phyloP scores from a whole-genome alignment of 2,888 invertebrate species.

The Polietes domitor region DNA sequence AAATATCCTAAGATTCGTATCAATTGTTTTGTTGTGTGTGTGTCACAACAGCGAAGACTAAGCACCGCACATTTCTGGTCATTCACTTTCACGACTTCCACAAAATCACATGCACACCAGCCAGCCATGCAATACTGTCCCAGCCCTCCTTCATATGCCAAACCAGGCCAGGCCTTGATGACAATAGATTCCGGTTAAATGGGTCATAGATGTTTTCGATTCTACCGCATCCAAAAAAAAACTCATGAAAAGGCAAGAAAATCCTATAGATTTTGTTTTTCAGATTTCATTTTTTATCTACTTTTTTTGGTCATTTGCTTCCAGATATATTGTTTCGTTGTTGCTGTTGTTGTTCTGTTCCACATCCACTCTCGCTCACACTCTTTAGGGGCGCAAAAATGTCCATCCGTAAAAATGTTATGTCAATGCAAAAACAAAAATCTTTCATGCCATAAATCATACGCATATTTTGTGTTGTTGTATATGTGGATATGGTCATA shows the following conservation, averaged over 20 bases:
- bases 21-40: constrained; percentile 45
- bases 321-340: background rate
- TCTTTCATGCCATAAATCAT: constrained; percentile 60
- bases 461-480: constrained; percentile 62
- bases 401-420: constrained; percentile 47
- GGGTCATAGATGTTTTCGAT: constrained; percentile 37
- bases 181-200: constrained; percentile 43
- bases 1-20: constrained; percentile 51
- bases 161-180: constrained; percentile 35
- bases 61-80: constrained; percentile 34
- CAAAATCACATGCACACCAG: background rate
- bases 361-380: too few species aligned
- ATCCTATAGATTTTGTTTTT: background rate
- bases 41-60: constrained; percentile 4
- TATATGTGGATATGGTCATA: constrained; percentile 50
- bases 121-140: constrained; percentile 41
- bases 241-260: background rate
- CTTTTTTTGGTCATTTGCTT: constrained; percentile 8
- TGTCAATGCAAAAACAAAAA: constrained; percentile 63
- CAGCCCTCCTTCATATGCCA: constrained; percentile 44
- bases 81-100: constrained; percentile 36
- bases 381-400: background rate
- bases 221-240: background rate
- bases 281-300: background rate
- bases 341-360: background rate